A percentile compares a stretch with the other conserved stretches of the same genome.
These are phyloP conservation scores for Temnothorax ravouxi DNA, from an alignment of 2,888 invertebrate genomes.

Conservation along the genomic window DNA sequence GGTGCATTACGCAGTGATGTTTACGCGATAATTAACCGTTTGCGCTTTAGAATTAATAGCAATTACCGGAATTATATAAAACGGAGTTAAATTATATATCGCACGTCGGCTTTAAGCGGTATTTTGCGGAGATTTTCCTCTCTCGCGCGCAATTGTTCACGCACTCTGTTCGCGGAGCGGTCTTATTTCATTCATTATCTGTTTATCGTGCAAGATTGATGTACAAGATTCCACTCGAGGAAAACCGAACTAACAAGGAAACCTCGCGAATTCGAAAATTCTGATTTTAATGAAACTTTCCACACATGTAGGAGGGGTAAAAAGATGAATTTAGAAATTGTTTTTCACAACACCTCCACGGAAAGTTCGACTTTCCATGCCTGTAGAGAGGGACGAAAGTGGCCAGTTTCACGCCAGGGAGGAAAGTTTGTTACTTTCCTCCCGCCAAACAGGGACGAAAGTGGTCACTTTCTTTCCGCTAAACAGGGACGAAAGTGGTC, in stretches of 20 bases:
- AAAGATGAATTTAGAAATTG: too few relatives aligned
- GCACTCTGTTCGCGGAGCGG: not conserved
- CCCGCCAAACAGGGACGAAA: too few relatives aligned
- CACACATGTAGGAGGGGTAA: too few relatives aligned
- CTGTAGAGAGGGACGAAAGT: too few relatives aligned
- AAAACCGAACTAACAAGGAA: not conserved
- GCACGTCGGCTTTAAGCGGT: conserved; percentile 24
- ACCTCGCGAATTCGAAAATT: too few relatives aligned
- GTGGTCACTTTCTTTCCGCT: too few relatives aligned
- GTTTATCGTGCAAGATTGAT: conserved; percentile 34
- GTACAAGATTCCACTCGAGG: not conserved
- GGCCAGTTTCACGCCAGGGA: too few relatives aligned
- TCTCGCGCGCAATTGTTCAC: conserved; percentile 15
- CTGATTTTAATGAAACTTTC: too few relatives aligned
- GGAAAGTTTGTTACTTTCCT: too few relatives aligned
- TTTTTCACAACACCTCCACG: too few relatives aligned
- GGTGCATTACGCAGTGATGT: not conserved
- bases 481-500: too few relatives aligned
- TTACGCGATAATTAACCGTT: not conserved
- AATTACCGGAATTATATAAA: not conserved
- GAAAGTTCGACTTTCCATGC: too few relatives aligned
- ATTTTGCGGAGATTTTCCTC: not conserved
- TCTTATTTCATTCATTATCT: conserved; percentile 8
- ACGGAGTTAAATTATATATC: conserved; percentile 31
- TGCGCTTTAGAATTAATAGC: not conserved